phyloP scores from a whole-genome alignment of 2,113 vertebrate species.

The Apodemus sylvaticus region DNA sequence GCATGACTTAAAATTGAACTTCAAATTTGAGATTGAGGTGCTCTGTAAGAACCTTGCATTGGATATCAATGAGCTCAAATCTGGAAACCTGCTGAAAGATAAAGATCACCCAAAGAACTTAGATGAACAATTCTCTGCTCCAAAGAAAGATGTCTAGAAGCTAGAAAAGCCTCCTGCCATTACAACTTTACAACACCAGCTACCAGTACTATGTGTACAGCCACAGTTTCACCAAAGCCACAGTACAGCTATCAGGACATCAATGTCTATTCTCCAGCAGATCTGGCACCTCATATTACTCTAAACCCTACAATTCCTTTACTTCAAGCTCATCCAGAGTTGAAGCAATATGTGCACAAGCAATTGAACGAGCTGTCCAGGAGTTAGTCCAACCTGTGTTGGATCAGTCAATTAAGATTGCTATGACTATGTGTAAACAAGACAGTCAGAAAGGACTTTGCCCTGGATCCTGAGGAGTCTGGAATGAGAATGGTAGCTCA shows the following conservation, averaged over 20 bases:
- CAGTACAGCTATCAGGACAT: slow-evolving; percentile 99
- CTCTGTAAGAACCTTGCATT: slow-evolving; percentile 98
- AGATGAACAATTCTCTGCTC: slow-evolving; percentile 98
- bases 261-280: slow-evolving; percentile 97
- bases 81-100: slow-evolving; percentile 96
- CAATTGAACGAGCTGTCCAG: slow-evolving; percentile 96
- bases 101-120: slow-evolving; percentile 97
- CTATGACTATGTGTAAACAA: slow-evolving; percentile 99
- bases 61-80: slow-evolving; percentile 99
- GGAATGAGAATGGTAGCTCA: slow-evolving; percentile 98
- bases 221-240: slow-evolving; percentile 96
- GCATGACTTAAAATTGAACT: slow-evolving; percentile 98
- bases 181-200: slow-evolving; percentile 94
- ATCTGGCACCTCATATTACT: slow-evolving; percentile 96
- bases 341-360: slow-evolving; percentile 97
- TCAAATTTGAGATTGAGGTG: slow-evolving; percentile 99
- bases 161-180: slow-evolving; percentile 95
- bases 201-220: slow-evolving; percentile 93
- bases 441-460: slow-evolving; percentile 98
- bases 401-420: slow-evolving; percentile 98
- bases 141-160: slow-evolving; percentile 97
- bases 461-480: slow-evolving; percentile 97
- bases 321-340: slow-evolving; percentile 96
- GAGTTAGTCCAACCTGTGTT: slow-evolving; percentile 98
- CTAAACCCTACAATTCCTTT: slow-evolving; percentile 95